Percentiles rank a stretch among this genome's conserved stretches.
phyloP scores from a whole-genome alignment of 1,140 invertebrate genomes.

The Meloidogyne floridensis region DNA sequence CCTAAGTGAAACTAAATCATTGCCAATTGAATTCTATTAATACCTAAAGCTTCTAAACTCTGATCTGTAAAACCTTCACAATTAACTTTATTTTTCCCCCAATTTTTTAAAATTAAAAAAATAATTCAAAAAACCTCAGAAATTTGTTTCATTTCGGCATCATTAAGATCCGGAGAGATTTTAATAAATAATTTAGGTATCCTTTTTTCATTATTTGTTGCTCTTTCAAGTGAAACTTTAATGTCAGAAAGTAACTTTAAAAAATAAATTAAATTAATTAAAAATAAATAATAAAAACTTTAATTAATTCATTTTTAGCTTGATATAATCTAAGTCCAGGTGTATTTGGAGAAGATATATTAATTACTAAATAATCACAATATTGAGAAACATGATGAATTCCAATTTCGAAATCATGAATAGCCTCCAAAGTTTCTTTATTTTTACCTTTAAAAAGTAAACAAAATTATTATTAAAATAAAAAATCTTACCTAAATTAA shows the following conservation, averaged over 20 bases:
- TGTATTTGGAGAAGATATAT: conserved; percentile 81
- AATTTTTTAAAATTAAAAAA: not conserved
- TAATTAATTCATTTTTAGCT: conserved; percentile 75
- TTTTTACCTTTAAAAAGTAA: conserved; percentile 82
- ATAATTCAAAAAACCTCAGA: conserved; percentile 70
- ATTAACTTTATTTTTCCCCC: no score
- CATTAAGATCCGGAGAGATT: conserved; percentile 85
- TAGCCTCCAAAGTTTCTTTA: conserved; percentile 77
- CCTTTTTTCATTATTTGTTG: conserved; percentile 66
- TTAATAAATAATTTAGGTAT: conserved; percentile 79
- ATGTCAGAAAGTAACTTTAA: conserved; percentile 66
- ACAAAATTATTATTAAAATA: conserved; percentile 27
- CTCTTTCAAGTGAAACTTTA: conserved; percentile 70
- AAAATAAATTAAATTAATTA: not conserved
- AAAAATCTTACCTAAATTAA: conserved; percentile 33
- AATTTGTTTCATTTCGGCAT: conserved; percentile 80
- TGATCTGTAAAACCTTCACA: no score
- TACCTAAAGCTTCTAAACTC: no score
- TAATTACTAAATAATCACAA: conserved; percentile 71
- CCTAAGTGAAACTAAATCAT: no score
- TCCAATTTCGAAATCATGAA: conserved; percentile 77
- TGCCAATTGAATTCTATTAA: no score
- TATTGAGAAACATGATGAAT: conserved; percentile 67
- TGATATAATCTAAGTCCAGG: conserved; percentile 85
- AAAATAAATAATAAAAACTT: conserved; percentile 73